Percentiles rank a stretch among this genome's conserved stretches.
Evolutionary conservation across 2,113 vertebrate genomes (phyloP).

Genomic region (Hippocampus mohnikei): DNA sequence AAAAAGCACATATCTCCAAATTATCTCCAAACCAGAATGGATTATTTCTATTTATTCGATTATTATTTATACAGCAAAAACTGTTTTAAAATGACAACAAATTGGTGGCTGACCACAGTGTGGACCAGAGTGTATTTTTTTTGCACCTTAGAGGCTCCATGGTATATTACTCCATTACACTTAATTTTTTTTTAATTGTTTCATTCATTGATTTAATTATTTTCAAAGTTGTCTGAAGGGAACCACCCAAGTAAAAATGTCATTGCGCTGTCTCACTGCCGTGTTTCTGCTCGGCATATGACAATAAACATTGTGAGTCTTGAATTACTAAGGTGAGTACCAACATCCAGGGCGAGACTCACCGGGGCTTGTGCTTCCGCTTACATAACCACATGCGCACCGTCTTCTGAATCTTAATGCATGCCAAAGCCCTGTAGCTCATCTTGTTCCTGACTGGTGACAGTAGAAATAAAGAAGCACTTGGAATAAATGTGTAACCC

Average conservation of each 20-base stretch:
- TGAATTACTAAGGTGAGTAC: conserved; percentile 2
- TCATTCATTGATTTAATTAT: neutral
- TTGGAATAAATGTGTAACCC: neutral
- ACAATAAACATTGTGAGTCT: neutral
- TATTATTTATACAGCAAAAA: too few species aligned
- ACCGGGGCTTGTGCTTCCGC: conserved; percentile 94
- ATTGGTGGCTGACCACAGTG: neutral
- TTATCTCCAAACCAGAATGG: too few species aligned
- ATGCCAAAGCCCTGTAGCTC: conserved; percentile 87
- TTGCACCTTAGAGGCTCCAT: neutral
- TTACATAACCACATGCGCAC: conserved; percentile 98
- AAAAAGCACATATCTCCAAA: too few species aligned
- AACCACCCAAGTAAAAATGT: neutral
- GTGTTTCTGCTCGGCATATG: neutral
- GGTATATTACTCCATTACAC: neutral
- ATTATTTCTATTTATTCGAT: too few species aligned
- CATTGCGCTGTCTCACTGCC: neutral
- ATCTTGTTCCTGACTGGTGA: conserved; percentile 93
- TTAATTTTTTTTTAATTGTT: neutral
- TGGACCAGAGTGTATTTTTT: neutral
- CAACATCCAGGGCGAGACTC: conserved; percentile 53
- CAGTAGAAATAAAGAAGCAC: neutral
- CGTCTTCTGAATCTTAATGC: conserved; percentile 96
- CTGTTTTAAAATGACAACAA: too few species aligned
- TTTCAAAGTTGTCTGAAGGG: neutral